A percentile compares a stretch with the other conserved stretches of the same genome.
phyloP scores from a whole-genome alignment of 2,888 invertebrate species.

The Acrobasis repandana region DNA sequence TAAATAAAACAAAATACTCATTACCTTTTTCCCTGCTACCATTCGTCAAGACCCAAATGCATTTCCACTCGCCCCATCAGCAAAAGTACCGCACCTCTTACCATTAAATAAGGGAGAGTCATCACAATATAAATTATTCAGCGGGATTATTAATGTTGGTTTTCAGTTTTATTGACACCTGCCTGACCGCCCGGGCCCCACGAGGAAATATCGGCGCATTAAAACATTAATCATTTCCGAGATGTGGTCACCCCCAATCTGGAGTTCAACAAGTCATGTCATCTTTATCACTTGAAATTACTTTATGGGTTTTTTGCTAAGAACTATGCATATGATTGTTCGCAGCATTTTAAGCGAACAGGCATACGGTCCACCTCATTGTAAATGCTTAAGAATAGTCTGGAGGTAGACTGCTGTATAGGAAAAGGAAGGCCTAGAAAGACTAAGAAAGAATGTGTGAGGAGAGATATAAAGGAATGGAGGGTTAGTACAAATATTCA shows the following conservation, averaged over 20 bases:
- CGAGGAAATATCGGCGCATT: constrained; percentile 23
- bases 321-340: neutral
- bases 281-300: neutral
- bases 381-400: too few species aligned
- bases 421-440: too few species aligned
- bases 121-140: constrained; percentile 42
- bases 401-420: too few species aligned
- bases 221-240: constrained; percentile 33
- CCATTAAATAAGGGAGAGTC: constrained; percentile 38
- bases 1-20: too few species aligned
- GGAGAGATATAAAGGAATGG: too few species aligned
- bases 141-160: constrained; percentile 45
- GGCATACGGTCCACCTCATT: too few species aligned
- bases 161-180: constrained; percentile 45
- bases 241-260: constrained; percentile 22
- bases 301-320: neutral
- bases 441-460: too few species aligned
- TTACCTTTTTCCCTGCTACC: too few species aligned
- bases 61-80: neutral
- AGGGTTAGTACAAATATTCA: too few species aligned
- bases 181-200: constrained; percentile 27
- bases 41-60: too few species aligned
- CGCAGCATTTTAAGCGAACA: too few species aligned
- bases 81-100: constrained; percentile 22
- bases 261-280: constrained; percentile 7